Evolutionary conservation across 2,113 vertebrate species (phyloP), one percentile per base, ranked within the genome.

Genomic region (Ascaphus truei): DNA sequence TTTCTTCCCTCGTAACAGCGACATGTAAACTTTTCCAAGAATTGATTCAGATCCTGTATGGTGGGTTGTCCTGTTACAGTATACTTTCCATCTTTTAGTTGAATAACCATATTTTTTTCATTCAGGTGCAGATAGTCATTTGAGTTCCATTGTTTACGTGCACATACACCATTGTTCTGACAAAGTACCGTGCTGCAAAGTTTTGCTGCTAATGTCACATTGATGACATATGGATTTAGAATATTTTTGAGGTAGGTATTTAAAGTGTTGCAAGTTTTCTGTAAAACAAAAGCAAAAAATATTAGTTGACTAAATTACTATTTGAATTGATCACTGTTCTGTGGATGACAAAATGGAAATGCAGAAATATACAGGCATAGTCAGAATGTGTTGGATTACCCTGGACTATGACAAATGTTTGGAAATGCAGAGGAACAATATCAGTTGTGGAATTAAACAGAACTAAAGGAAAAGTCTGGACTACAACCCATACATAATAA

Each of bases 221-320:
- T 98, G 76, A 92, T 85, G 16, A 97, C 52, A 63, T 97, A 98
- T 0, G 89, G 94, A 56, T 81, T 89, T 50, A 98, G 68, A n/a
- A 60, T 85, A 15, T 33, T 79, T 20, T 67, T 64, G 25, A 93
- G 64, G 72, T 90, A 91, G 61, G 72, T 78, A n/a, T 86, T 82
- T 57, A 93, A 75, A 30, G 64, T 72, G 37, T 69, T 74, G 73
- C 93, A 94, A 22, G 84, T 77, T 7, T 80, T 73, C 93, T 92
- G 80, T 27, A 55, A 72, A 56, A 75, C 76, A 4, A 75, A 1
- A 57, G 76, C 71, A 23, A 18, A 34, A 73, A n/a, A 18, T n/a
- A n/a, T n/a, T n/a, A n/a, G n/a, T n/a, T n/a, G n/a, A n/a, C n/a
- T n/a, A n/a, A n/a, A n/a, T n/a, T n/a, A n/a, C n/a, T n/a, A n/a